Conservation (phyloP, 1,140 invertebrate genomes). For the Whitmania pigra region DNA sequence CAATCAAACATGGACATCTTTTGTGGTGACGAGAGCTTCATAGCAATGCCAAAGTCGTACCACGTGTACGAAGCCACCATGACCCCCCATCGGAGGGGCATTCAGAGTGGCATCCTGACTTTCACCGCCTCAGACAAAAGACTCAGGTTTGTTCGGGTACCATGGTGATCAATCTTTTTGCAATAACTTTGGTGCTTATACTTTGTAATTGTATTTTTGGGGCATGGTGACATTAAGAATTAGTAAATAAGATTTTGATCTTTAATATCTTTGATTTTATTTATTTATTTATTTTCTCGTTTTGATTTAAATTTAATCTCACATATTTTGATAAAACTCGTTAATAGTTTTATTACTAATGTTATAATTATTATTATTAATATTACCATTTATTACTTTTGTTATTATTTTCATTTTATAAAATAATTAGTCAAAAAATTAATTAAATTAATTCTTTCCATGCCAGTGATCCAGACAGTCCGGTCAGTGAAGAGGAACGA, state of each 20-base stretch:
- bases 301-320: no score
- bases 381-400: no score
- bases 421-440: no score
- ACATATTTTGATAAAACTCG: no score
- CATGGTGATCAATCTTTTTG: neutral
- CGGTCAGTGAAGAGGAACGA: neutral
- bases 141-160: neutral
- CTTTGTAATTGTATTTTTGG: neutral
- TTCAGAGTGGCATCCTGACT: neutral
- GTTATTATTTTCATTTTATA: no score
- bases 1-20: slow-evolving; percentile 6
- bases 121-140: neutral
- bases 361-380: neutral
- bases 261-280: no score
- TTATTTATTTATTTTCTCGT: no score
- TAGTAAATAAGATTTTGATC: neutral
- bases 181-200: neutral
- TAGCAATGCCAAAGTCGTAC: neutral
- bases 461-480: neutral
- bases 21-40: neutral
- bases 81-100: neutral
- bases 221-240: neutral
- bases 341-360: neutral
- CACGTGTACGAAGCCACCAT: neutral
- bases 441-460: neutral